Conservation (phyloP, 2,113 vertebrate species). For the Abramis brama region DNA sequence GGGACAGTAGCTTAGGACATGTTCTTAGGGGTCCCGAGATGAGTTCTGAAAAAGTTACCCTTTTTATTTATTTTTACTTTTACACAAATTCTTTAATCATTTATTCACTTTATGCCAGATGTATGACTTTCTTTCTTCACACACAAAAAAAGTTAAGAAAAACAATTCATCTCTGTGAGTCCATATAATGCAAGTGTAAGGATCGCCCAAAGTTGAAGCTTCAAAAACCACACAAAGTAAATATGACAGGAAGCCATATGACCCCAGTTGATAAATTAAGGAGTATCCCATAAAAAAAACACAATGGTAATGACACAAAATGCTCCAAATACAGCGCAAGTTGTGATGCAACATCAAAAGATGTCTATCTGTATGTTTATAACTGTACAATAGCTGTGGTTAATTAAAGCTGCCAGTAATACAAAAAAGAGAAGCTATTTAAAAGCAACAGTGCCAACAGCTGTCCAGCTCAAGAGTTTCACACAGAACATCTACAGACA, state of each 20-base stretch:
- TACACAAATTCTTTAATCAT: background rate
- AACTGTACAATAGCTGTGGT: too few relatives aligned
- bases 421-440: background rate
- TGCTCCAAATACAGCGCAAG: too few relatives aligned
- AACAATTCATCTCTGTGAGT: background rate
- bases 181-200: background rate
- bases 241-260: background rate
- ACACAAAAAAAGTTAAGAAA: too few relatives aligned
- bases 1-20: background rate
- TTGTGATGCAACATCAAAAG: too few relatives aligned
- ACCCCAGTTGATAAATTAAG: too few relatives aligned
- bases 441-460: background rate
- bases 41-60: background rate
- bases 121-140: background rate
- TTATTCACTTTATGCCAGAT: background rate
- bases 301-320: too few relatives aligned
- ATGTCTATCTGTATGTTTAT: too few relatives aligned
- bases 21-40: background rate
- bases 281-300: too few relatives aligned
- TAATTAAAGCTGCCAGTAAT: too few relatives aligned
- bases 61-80: background rate
- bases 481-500: background rate
- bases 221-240: background rate
- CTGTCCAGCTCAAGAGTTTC: background rate
- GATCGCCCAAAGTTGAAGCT: background rate